phyloP scores from a whole-genome alignment of 2,888 invertebrate species.

The Melipona bicolor region DNA sequence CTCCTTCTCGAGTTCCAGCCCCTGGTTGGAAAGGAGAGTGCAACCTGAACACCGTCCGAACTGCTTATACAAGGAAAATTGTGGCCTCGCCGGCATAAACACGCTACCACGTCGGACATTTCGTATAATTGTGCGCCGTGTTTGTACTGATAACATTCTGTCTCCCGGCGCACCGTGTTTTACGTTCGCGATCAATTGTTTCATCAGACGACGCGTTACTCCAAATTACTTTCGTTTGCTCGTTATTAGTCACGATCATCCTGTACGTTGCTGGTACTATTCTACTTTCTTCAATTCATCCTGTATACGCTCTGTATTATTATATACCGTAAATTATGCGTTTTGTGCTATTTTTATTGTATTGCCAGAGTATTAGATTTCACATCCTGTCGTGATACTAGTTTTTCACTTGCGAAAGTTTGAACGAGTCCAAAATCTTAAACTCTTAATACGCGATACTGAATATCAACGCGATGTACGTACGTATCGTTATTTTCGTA shows the following conservation, averaged over 20 bases:
- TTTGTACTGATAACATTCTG: slow-evolving; percentile 46
- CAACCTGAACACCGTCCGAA: slow-evolving; percentile 51
- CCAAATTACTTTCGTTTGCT: slow-evolving; percentile 11
- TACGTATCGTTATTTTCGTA: no score
- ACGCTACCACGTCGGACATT: slow-evolving; percentile 29
- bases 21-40: slow-evolving; percentile 29
- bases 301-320: no score
- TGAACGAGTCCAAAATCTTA: no score
- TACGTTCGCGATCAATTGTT: neutral
- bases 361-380: no score
- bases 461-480: no score
- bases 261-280: neutral
- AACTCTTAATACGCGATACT: no score
- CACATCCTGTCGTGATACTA: no score
- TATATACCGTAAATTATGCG: no score
- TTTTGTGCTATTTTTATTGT: no score
- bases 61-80: slow-evolving; percentile 58
- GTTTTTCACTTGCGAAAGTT: no score
- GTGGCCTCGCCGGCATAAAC: slow-evolving; percentile 55
- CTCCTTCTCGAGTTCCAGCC: slow-evolving; percentile 54
- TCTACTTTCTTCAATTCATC: neutral
- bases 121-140: slow-evolving; percentile 53
- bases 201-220: neutral
- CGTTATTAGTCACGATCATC: neutral
- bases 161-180: slow-evolving; percentile 10